A percentile compares a stretch with the other conserved stretches of the same genome.
These are phyloP conservation scores for Echinarachnius parma DNA, from an alignment of 53 echinoderm and acorn worm species.

Conservation along the genomic window DNA sequence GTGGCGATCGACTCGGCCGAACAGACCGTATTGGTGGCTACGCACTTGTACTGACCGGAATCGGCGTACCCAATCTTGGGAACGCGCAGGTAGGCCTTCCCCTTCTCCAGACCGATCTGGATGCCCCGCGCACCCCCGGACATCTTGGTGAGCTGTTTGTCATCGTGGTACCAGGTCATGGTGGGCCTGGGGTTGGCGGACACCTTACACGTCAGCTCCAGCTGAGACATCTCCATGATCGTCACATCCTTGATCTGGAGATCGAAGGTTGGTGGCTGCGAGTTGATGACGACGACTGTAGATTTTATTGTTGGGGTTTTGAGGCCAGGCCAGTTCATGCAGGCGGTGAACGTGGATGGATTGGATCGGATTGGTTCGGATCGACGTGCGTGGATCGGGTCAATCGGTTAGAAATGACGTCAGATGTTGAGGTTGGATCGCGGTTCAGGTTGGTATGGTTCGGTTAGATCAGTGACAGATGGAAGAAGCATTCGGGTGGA, in stretches of 20 bases:
- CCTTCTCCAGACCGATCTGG: constrained; percentile 46
- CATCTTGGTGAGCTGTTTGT: constrained; percentile 34
- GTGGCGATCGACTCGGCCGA: constrained; percentile 49
- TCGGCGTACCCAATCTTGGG: constrained; percentile 34
- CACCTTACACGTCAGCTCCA: constrained; percentile 42
- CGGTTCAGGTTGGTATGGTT: too few species aligned
- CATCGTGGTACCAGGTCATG: constrained; percentile 42
- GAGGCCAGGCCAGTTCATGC: too few species aligned
- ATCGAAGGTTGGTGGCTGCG: constrained; percentile 43
- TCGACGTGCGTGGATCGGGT: too few species aligned
- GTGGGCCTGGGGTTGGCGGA: constrained; percentile 42
- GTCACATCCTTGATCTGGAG: constrained; percentile 34
- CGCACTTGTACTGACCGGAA: constrained; percentile 62
- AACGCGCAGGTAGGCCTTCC: constrained; percentile 34
- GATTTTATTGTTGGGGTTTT: too few species aligned
- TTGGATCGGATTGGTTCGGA: too few species aligned
- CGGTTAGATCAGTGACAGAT: too few species aligned
- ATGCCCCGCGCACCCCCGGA: constrained; percentile 11
- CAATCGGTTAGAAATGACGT: too few species aligned
- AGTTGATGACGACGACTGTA: too few species aligned
- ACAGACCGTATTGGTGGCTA: constrained; percentile 57
- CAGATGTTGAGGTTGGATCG: too few species aligned
- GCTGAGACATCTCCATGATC: constrained; percentile 36
- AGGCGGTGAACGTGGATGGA: too few species aligned
- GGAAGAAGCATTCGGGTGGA: too few species aligned